Percentiles rank a stretch among this genome's conserved stretches.
Evolutionary conservation across 2,888 invertebrate genomes (phyloP).

Genomic region (Brachyptera risi): DNA sequence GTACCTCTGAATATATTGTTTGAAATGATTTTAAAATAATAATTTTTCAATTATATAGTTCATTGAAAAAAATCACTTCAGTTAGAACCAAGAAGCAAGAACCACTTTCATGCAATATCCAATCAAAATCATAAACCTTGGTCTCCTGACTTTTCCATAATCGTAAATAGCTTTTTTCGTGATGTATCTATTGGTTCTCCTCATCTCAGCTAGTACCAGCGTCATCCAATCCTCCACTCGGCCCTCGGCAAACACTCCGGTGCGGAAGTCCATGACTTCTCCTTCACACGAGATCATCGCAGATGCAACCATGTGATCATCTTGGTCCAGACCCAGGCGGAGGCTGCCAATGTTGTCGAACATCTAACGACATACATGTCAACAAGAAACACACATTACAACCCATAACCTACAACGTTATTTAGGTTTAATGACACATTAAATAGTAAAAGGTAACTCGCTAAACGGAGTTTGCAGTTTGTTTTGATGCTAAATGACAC

Average conservation of each 20-base stretch:
- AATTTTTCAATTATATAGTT: not conserved
- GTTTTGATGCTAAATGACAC: too few species aligned
- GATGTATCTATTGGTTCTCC: slow-evolving; percentile 66
- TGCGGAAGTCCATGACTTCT: slow-evolving; percentile 79
- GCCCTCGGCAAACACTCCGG: slow-evolving; percentile 66
- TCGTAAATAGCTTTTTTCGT: slow-evolving; percentile 85
- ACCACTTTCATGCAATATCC: not conserved
- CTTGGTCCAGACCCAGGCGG: slow-evolving; percentile 61
- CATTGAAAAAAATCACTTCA: not conserved
- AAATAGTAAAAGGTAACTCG: too few species aligned
- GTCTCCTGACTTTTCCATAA: slow-evolving; percentile 69
- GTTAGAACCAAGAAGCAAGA: not conserved
- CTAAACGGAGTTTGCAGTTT: too few species aligned
- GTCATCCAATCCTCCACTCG: slow-evolving; percentile 94
- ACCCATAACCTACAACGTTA: too few species aligned
- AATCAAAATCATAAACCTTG: slow-evolving; percentile 48
- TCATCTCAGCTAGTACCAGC: slow-evolving; percentile 77
- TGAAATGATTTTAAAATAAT: not conserved
- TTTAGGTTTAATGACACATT: too few species aligned
- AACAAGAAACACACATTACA: too few species aligned
- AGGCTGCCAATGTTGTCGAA: slow-evolving; percentile 84
- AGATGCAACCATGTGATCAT: slow-evolving; percentile 62
- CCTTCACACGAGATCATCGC: slow-evolving; percentile 86
- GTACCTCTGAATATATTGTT: too few species aligned
- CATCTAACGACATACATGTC: slow-evolving; percentile 60